A percentile compares a stretch with the other conserved stretches of the same genome.
Conservation (phyloP, 2,113 vertebrate species). For the Dryoscopus gambensis region DNA sequence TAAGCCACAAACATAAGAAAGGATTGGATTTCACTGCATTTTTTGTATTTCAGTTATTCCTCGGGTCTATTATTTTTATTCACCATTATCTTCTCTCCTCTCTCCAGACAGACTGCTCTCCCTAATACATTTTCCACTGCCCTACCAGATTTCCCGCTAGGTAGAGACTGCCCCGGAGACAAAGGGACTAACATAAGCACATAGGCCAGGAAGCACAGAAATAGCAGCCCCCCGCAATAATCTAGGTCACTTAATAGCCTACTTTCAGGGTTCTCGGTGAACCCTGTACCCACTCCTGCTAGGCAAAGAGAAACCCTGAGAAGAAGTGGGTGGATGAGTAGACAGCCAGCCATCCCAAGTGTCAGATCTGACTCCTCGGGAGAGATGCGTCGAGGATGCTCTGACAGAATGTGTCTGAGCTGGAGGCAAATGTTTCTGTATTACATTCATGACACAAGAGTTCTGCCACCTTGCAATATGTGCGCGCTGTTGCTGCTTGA, state of each 20-base stretch:
- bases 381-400: constrained; percentile 44
- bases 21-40: constrained; percentile 60
- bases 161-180: constrained; percentile 17
- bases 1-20: constrained; percentile 72
- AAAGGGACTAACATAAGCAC: constrained; percentile 14
- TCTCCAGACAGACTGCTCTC: constrained; percentile 7
- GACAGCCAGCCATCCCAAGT: constrained; percentile 67
- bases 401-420: constrained; percentile 68
- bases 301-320: constrained; percentile 67
- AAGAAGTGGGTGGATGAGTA: constrained; percentile 68
- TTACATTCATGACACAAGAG: constrained; percentile 54
- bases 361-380: constrained; percentile 57
- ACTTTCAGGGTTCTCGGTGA: constrained; percentile 48
- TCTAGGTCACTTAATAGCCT: constrained; percentile 66
- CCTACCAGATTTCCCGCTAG: constrained; percentile 37
- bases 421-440: constrained; percentile 63
- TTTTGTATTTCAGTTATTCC: constrained; percentile 56
- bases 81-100: not conserved
- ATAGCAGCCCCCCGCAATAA: constrained; percentile 19
- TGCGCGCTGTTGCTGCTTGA: not conserved
- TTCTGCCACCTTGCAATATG: constrained; percentile 50
- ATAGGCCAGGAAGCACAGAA: not conserved
- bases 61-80: constrained; percentile 49
- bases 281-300: constrained; percentile 58
- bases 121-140: not conserved